A percentile compares a stretch with the other conserved stretches of the same genome.
phyloP scores from a whole-genome alignment of 2,797 vertebrate species.

The Myotis planiceps region DNA sequence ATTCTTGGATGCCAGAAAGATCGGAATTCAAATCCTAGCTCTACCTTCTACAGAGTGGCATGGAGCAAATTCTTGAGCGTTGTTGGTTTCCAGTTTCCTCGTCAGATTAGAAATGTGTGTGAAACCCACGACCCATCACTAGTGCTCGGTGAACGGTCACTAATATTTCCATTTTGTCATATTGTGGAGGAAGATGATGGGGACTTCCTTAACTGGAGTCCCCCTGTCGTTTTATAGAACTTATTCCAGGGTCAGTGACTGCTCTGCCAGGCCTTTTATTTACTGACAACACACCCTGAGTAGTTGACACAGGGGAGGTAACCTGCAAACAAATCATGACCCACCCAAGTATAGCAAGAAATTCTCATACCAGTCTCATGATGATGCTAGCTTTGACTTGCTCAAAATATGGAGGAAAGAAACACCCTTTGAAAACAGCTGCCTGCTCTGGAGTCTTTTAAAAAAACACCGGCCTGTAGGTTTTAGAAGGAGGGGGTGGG shows the following conservation, averaged over 20 bases:
- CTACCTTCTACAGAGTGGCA: background rate
- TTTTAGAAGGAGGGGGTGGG: background rate
- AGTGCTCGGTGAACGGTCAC: background rate
- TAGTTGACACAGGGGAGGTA: constrained; percentile 16
- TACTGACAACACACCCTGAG: constrained; percentile 50
- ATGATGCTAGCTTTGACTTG: background rate
- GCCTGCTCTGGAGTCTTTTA: background rate
- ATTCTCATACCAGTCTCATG: background rate
- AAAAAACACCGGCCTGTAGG: background rate
- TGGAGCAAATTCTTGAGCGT: background rate
- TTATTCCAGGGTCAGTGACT: background rate
- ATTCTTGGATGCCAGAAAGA: background rate
- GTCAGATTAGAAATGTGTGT: background rate
- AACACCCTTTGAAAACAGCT: background rate
- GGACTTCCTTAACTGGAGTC: background rate
- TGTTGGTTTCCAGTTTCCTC: background rate
- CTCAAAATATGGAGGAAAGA: constrained; percentile 6
- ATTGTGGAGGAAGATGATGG: background rate
- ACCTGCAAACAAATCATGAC: constrained; percentile 1
- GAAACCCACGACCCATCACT: background rate
- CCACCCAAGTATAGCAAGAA: background rate
- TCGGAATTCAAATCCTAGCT: background rate
- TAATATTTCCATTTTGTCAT: background rate
- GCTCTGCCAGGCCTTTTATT: background rate
- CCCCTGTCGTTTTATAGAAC: background rate